These are phyloP conservation scores for Brachionus calyciflorus DNA, from an alignment of 1,140 invertebrate genomes.

Conservation along the genomic window DNA sequence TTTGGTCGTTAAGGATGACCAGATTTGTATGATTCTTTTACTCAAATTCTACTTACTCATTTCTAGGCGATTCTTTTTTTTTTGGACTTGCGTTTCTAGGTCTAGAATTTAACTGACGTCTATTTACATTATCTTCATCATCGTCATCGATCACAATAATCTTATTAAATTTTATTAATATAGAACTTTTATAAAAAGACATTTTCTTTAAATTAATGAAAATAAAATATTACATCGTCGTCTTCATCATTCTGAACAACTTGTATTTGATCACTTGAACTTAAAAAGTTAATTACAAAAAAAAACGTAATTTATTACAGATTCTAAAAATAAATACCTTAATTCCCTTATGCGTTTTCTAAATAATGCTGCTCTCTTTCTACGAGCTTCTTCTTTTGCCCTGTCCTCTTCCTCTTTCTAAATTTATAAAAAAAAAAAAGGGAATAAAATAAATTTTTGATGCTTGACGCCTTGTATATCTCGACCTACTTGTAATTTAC, in stretches of 20 bases:
- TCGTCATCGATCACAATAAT: slow-evolving; percentile 14
- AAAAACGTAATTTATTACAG: background rate
- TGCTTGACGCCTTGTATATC: background rate
- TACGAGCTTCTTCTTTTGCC: background rate
- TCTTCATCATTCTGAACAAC: background rate
- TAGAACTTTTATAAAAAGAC: background rate
- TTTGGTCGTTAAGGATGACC: too few species aligned
- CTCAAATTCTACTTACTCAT: too few species aligned
- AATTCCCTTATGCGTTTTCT: background rate
- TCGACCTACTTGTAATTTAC: background rate
- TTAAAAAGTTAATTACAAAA: background rate
- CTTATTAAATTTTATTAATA: slow-evolving; percentile 7
- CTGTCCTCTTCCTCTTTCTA: background rate
- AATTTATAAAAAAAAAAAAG: background rate
- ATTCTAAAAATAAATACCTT: background rate
- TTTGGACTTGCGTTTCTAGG: background rate
- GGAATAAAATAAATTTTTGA: background rate
- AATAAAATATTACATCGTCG: slow-evolving; percentile 17
- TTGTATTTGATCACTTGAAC: background rate
- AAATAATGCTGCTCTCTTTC: background rate
- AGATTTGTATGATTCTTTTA: too few species aligned
- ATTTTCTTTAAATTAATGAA: background rate
- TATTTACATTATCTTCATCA: background rate
- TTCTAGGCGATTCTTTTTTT: too few species aligned
- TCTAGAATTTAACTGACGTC: background rate